These are phyloP conservation scores for Marisa cornuarietis DNA, from an alignment of 1,140 invertebrate genomes.

Conservation along the genomic window DNA sequence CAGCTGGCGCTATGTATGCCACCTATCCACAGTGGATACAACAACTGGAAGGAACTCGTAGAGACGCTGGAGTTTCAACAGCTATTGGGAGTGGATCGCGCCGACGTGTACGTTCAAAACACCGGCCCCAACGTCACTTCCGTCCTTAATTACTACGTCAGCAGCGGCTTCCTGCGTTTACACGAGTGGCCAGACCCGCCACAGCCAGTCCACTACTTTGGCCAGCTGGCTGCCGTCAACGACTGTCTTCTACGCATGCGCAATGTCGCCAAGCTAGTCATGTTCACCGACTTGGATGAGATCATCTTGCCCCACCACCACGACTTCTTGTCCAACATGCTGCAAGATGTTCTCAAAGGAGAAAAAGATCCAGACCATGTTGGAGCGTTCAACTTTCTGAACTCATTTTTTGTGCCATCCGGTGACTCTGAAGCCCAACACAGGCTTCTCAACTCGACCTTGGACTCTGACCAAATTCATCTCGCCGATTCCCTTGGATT, in stretches of 20 bases:
- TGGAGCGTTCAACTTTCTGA: not conserved
- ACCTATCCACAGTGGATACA: not conserved
- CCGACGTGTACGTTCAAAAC: not conserved
- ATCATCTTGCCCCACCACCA: slow-evolving; percentile 18
- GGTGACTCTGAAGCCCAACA: too few relatives aligned
- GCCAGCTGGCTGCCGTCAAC: slow-evolving; percentile 23
- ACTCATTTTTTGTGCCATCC: too few relatives aligned
- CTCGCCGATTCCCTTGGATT: too few relatives aligned
- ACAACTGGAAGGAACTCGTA: not conserved
- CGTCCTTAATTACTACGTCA: not conserved
- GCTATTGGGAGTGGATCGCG: not conserved
- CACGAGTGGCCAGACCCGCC: not conserved
- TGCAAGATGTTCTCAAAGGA: not conserved
- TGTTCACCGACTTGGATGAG: slow-evolving; percentile 23
- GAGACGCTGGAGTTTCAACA: not conserved
- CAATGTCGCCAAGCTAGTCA: slow-evolving; percentile 11
- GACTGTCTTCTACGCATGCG: slow-evolving; percentile 30
- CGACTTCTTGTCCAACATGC: slow-evolving; percentile 6
- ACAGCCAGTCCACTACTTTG: slow-evolving; percentile 19
- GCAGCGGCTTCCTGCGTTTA: not conserved
- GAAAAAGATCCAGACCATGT: not conserved
- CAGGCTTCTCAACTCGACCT: too few relatives aligned
- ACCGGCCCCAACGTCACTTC: not conserved
- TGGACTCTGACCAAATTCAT: too few relatives aligned
- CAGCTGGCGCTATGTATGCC: not conserved